A percentile compares a stretch with the other conserved stretches of the same genome.
Evolutionary conservation across 1,140 invertebrate genomes (phyloP).

Genomic region (Prorops nasuta): DNA sequence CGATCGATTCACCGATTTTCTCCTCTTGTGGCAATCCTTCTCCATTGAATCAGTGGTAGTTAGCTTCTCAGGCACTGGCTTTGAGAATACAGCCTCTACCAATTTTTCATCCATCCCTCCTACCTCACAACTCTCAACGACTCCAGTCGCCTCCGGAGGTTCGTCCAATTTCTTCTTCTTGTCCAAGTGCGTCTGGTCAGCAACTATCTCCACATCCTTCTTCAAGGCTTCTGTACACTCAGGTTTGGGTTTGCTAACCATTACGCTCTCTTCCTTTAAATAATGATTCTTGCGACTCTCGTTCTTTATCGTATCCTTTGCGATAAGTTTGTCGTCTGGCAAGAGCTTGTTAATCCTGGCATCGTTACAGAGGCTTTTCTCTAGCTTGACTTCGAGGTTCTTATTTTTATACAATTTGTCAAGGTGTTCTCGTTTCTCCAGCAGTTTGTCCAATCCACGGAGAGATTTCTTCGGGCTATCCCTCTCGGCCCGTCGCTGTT

Average conservation of each 20-base stretch:
- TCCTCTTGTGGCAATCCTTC: conserved; percentile 41
- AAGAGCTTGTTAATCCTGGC: conserved; percentile 17
- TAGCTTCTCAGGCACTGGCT: conserved; percentile 29
- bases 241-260: conserved; percentile 11
- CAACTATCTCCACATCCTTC: background rate
- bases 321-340: conserved; percentile 3
- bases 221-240: conserved; percentile 1
- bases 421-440: conserved; percentile 53
- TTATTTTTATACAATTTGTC: conserved; percentile 50
- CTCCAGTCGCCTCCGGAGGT: conserved; percentile 13
- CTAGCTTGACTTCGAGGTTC: conserved; percentile 17
- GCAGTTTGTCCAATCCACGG: conserved; percentile 55
- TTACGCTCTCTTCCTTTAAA: conserved; percentile 15
- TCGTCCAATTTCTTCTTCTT: conserved; percentile 22
- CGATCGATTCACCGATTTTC: conserved; percentile 57
- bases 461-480: conserved; percentile 54
- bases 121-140: background rate
- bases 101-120: conserved; percentile 15
- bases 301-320: conserved; percentile 20
- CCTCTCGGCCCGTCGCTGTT: conserved; percentile 56
- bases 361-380: conserved; percentile 12
- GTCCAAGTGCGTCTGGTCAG: background rate
- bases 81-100: conserved; percentile 23
- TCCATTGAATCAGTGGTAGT: conserved; percentile 24
- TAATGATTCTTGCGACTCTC: conserved; percentile 31